Conservation (phyloP, 2,888 invertebrate species). For the Pocota personata region DNA sequence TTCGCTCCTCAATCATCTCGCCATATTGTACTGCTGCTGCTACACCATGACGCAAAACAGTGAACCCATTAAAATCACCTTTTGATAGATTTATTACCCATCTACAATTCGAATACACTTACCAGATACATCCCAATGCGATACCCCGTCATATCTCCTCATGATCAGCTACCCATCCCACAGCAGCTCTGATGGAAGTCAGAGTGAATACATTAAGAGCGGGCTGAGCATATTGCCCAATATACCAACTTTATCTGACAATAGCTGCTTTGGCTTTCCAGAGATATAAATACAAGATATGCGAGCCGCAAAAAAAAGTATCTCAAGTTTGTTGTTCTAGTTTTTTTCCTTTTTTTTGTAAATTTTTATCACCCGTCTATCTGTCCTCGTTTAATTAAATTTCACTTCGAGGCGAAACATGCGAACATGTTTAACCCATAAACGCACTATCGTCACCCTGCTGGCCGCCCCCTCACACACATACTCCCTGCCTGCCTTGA, state of each 20-base stretch:
- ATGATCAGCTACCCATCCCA: conserved; percentile 46
- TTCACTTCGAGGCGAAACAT: conserved; percentile 59
- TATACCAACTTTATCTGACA: conserved; percentile 66
- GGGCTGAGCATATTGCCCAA: conserved; percentile 52
- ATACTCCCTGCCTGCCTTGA: not conserved
- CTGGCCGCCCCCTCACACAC: not conserved
- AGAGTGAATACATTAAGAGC: not conserved
- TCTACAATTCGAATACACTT: conserved; percentile 72
- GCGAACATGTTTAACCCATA: conserved; percentile 72
- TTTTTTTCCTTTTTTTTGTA: conserved; percentile 27
- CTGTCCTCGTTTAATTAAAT: conserved; percentile 78
- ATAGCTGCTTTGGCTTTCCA: conserved; percentile 45
- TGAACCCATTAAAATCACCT: conserved; percentile 77
- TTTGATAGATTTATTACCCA: conserved; percentile 81
- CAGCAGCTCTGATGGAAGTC: conserved; percentile 4
- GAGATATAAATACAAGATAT: conserved; percentile 31
- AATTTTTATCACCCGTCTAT: conserved; percentile 74
- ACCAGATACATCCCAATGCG: conserved; percentile 65
- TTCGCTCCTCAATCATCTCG: conserved; percentile 72
- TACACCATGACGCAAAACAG: conserved; percentile 72
- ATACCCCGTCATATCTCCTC: conserved; percentile 44
- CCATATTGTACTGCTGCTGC: conserved; percentile 31
- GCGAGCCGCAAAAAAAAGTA: conserved; percentile 31
- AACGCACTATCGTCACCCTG: conserved; percentile 69
- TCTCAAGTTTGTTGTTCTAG: conserved; percentile 38